phyloP scores from a whole-genome alignment of 2,797 vertebrate species.

The Enteromius unitaeniatus region DNA sequence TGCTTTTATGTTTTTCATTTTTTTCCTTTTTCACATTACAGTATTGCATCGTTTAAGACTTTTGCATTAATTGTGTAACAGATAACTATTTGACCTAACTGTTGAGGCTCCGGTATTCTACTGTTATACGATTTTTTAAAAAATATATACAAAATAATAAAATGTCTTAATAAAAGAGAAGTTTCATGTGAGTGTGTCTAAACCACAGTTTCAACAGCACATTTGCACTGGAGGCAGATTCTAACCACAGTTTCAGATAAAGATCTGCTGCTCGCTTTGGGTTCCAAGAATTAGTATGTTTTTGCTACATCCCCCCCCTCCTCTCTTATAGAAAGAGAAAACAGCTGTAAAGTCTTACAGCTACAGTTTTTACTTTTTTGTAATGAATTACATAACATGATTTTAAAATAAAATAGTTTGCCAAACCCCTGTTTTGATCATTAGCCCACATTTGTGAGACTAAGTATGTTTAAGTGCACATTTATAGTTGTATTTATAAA shows the following conservation, averaged over 20 bases:
- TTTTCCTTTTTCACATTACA: background rate
- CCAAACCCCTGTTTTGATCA: background rate
- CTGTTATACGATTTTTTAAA: background rate
- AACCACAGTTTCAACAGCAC: slow-evolving; percentile 62
- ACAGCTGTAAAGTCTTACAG: background rate
- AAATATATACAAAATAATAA: slow-evolving; percentile 22
- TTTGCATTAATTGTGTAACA: background rate
- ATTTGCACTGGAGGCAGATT: slow-evolving; percentile 2
- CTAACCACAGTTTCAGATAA: slow-evolving; percentile 57
- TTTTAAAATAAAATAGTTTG: background rate
- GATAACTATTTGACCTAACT: slow-evolving; percentile 3
- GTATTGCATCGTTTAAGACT: background rate
- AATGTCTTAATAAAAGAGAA: background rate
- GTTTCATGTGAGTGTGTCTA: slow-evolving; percentile 26
- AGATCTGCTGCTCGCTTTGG: slow-evolving; percentile 50
- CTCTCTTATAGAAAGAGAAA: slow-evolving; percentile 3
- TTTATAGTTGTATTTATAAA: background rate
- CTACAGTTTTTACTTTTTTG: background rate
- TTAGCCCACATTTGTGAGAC: background rate
- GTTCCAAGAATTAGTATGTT: slow-evolving; percentile 47
- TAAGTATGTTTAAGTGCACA: background rate
- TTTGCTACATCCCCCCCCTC: background rate
- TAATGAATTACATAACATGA: background rate
- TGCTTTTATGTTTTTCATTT: background rate
- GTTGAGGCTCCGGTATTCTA: background rate